Conservation (phyloP, 2,113 vertebrate genomes). For the Alosa alosa region DNA sequence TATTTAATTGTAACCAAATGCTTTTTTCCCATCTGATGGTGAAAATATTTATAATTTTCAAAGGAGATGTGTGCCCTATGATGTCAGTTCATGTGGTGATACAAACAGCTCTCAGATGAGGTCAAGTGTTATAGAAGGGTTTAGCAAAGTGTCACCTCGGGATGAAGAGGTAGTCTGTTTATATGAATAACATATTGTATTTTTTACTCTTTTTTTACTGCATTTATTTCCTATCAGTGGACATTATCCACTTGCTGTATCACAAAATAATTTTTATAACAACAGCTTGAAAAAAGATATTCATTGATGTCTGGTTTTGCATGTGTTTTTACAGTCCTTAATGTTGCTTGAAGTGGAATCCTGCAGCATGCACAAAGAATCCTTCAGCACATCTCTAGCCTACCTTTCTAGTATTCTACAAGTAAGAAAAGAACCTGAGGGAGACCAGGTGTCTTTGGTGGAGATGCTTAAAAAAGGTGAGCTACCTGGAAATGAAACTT, state of each 20-base stretch:
- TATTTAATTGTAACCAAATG: neutral
- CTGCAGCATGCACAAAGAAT: conserved; percentile 9
- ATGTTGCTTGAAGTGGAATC: conserved; percentile 58
- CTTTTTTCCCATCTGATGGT: neutral
- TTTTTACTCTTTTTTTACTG: too few species aligned
- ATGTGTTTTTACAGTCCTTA: conserved; percentile 53
- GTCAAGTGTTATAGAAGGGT: conserved; percentile 51
- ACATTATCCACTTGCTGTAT: too few species aligned
- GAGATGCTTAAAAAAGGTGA: conserved; percentile 58
- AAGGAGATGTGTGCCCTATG: conserved; percentile 43
- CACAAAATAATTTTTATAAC: too few species aligned
- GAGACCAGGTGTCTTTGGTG: conserved; percentile 42
- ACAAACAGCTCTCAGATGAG: neutral
- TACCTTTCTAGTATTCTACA: conserved; percentile 34
- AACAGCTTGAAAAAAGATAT: too few species aligned
- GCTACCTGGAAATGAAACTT: neutral
- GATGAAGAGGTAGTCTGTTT: conserved; percentile 55
- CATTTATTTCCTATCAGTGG: too few species aligned
- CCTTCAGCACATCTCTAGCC: conserved; percentile 18
- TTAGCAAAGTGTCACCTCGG: conserved; percentile 50
- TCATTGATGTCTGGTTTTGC: neutral
- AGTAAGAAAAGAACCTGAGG: conserved; percentile 49
- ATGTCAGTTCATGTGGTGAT: conserved; percentile 32
- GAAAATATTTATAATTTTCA: conserved; percentile 37
- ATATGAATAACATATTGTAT: neutral